Percentiles rank a stretch among this genome's conserved stretches.
phyloP scores from a whole-genome alignment of 2,888 invertebrate genomes.

The Zele albiditarsus region DNA sequence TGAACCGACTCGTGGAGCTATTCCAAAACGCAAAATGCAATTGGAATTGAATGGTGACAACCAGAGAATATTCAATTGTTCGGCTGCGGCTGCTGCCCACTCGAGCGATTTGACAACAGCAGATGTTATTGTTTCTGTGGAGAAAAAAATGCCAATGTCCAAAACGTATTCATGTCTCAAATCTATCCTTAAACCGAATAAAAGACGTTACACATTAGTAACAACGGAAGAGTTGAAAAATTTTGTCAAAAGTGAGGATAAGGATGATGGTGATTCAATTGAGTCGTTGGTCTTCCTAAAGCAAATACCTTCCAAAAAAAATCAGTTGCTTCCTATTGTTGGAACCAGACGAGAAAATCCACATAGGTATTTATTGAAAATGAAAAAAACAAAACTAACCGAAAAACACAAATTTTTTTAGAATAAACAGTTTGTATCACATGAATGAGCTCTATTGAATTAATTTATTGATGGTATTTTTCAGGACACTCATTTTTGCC shows the following conservation, averaged over 20 bases:
- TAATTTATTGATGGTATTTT: neutral
- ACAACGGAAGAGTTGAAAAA: slow-evolving; percentile 59
- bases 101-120: neutral
- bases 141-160: slow-evolving; percentile 59
- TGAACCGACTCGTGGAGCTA: slow-evolving; percentile 54
- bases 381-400: neutral
- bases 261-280: neutral
- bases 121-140: slow-evolving; percentile 32
- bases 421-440: neutral
- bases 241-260: slow-evolving; percentile 34
- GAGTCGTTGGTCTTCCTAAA: slow-evolving; percentile 19
- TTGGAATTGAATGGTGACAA: neutral
- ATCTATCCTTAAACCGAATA: slow-evolving; percentile 68
- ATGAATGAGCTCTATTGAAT: neutral
- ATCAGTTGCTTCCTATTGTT: neutral
- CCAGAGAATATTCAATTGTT: neutral
- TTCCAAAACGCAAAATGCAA: slow-evolving; percentile 56
- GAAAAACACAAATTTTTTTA: neutral
- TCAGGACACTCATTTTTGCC: slow-evolving; percentile 72
- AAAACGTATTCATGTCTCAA: slow-evolving; percentile 68
- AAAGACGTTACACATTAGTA: slow-evolving; percentile 65
- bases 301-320: slow-evolving; percentile 40
- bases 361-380: slow-evolving; percentile 29
- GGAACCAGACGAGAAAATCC: slow-evolving; percentile 27
- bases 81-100: neutral